Base-by-base conservation (phyloP, 2,797 vertebrate genomes). In the Diplodus sargus region DNA sequence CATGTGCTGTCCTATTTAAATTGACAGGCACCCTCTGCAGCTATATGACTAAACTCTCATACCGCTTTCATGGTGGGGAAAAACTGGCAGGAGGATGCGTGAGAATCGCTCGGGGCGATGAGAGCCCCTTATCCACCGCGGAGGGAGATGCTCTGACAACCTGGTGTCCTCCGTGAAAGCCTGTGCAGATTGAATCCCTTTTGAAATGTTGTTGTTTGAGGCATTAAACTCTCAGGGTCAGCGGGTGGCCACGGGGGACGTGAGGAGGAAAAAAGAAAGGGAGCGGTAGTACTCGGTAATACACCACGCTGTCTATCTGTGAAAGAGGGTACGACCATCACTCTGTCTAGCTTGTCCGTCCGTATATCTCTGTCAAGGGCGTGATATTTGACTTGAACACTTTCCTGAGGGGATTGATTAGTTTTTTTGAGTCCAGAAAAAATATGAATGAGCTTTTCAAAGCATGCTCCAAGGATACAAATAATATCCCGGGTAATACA, bases 181-280 rank as follows among this genome's bases (percentile, higher is more conserved):
- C 64, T 0, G 52, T 43, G 76, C 71, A 85, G 78, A 87, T 72
- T 67, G 85, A 62, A 84, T 89, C 54, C 68, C 51, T 79, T 88
- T 87, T 87, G 85, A 90, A 90, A 88, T 63, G 70, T 79, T 91
- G 77, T 82, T 67, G 72, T 92, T 91, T 89, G 76, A 90, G 81
- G 73, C 48, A 1, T 70, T 85, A 85, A 91, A 93, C 69, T 78
- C 76, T 84, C 72, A 42, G 71, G 87, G 87, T 91, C 86, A 81
- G 67, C 76, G 57, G 62, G 69, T 71, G 79, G 86, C 75, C 82
- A 79, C 56, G 4, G 74, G 83, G 74, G 78, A 78, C 63, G 65
- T 45, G 83, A 72, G 54, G 74, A 66, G 72, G 81, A 15, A 82
- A 70, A 79, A 65, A 69, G 60, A 70, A 48, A 71, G 63, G 59